A percentile compares a stretch with the other conserved stretches of the same genome.
Evolutionary conservation across 1,140 invertebrate genomes (phyloP).

Genomic region (Sarcophaga peregrina): DNA sequence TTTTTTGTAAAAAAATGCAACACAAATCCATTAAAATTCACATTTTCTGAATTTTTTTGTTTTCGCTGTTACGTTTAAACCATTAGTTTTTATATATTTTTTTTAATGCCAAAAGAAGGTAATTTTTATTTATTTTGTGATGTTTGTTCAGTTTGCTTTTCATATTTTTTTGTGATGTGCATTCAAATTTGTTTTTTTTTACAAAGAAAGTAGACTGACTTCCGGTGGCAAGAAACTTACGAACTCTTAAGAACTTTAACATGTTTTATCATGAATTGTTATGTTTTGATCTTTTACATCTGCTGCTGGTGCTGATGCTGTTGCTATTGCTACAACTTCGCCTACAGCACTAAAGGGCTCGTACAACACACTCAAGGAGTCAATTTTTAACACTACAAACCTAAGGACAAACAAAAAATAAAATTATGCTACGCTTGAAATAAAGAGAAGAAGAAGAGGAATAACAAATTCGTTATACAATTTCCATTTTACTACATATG

Average conservation of each 20-base stretch:
- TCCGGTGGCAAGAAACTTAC: not conserved
- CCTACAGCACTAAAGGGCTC: too few species aligned
- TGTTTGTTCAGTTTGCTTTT: not conserved
- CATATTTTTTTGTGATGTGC: not conserved
- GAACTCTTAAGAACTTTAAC: slow-evolving; percentile 5
- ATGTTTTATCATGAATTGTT: slow-evolving; percentile 4
- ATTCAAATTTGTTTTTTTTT: not conserved
- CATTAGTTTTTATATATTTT: not conserved
- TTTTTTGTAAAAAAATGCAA: too few species aligned
- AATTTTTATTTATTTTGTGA: not conserved
- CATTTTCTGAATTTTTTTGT: too few species aligned
- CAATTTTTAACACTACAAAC: not conserved
- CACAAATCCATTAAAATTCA: too few species aligned
- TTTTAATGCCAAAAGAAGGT: not conserved
- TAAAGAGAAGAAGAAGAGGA: not conserved
- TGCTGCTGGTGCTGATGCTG: not conserved
- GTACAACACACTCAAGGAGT: not conserved
- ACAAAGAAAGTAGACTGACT: not conserved
- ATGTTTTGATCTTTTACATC: not conserved
- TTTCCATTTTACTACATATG: not conserved
- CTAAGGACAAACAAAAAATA: not conserved
- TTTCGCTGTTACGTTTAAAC: too few species aligned
- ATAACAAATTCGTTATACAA: not conserved
- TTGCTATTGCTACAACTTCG: too few species aligned
- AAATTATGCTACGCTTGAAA: not conserved